phyloP scores from a whole-genome alignment of 2,113 vertebrate species.

The Microcebus jonahi region DNA sequence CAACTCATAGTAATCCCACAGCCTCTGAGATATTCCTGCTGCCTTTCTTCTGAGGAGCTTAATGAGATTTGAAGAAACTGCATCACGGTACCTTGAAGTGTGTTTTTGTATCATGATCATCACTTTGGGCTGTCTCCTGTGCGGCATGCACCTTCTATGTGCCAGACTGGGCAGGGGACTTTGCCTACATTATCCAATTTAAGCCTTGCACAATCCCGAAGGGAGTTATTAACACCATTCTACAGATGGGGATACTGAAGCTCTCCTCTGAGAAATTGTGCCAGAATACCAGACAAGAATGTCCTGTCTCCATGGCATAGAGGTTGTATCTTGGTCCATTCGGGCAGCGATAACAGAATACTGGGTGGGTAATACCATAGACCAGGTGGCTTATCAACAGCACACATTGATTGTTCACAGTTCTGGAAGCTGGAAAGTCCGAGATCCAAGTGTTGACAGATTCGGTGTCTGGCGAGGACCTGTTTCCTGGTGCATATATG shows the following conservation, averaged over 20 bases:
- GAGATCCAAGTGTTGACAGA: not conserved
- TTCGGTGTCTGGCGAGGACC: not conserved
- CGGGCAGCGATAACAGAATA: not conserved
- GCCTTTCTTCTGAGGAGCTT: not conserved
- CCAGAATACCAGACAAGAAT: not conserved
- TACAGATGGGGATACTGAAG: not conserved
- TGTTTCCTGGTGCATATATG: not conserved
- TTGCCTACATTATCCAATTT: not conserved
- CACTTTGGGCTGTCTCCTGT: not conserved
- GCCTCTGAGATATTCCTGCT: not conserved
- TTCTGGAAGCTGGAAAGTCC: not conserved
- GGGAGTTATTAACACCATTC: not conserved
- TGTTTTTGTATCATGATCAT: too few species aligned
- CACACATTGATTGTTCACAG: not conserved
- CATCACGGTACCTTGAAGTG: not conserved
- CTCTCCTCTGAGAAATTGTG: not conserved
- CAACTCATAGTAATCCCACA: not conserved
- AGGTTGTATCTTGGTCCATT: not conserved
- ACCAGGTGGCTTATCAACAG: not conserved
- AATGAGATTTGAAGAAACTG: not conserved
- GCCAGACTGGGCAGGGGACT: not conserved
- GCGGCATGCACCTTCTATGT: not conserved
- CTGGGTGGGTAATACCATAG: not conserved
- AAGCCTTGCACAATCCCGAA: not conserved
- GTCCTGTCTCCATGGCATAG: not conserved